These are phyloP conservation scores for Ephialtes manifestator DNA, from an alignment of 2,888 invertebrate genomes.

Conservation along the genomic window DNA sequence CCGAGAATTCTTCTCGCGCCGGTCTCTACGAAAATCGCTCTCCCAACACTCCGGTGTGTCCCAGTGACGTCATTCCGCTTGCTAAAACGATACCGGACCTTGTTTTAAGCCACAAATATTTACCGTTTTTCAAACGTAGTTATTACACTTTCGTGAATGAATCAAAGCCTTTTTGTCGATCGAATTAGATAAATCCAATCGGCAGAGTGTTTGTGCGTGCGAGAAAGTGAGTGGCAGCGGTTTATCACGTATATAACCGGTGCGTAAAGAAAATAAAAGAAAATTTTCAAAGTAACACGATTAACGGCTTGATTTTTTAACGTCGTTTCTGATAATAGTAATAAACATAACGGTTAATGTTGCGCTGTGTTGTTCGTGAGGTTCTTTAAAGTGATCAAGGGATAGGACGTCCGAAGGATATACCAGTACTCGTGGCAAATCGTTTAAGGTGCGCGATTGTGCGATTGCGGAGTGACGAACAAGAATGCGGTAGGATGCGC, in stretches of 20 bases:
- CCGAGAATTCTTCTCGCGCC: constrained; percentile 14
- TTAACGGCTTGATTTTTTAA: not conserved
- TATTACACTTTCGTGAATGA: not conserved
- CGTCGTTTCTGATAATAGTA: not conserved
- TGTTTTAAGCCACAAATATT: constrained; percentile 37
- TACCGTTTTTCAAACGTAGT: constrained; percentile 3
- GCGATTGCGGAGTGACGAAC: constrained; percentile 42
- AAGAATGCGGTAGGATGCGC: constrained; percentile 83
- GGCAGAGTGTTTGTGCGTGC: not conserved
- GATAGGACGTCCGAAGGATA: not conserved
- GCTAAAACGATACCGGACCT: not conserved
- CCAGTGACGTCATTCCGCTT: constrained; percentile 53
- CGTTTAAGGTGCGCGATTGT: constrained; percentile 1
- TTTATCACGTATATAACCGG: not conserved
- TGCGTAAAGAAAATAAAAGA: not conserved
- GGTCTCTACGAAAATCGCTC: constrained; percentile 35
- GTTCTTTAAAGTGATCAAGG: not conserved
- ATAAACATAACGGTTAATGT: constrained; percentile 4
- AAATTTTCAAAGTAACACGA: not conserved
- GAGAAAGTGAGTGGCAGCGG: not conserved
- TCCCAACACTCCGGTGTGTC: constrained; percentile 6
- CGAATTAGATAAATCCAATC: not conserved
- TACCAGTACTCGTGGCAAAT: not conserved
- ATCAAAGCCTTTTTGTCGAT: not conserved
- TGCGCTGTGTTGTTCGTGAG: not conserved